Evolutionary conservation across 2,888 invertebrate species (phyloP), one percentile per base, ranked within the genome.

Genomic region (Psococerastis gibbosa): DNA sequence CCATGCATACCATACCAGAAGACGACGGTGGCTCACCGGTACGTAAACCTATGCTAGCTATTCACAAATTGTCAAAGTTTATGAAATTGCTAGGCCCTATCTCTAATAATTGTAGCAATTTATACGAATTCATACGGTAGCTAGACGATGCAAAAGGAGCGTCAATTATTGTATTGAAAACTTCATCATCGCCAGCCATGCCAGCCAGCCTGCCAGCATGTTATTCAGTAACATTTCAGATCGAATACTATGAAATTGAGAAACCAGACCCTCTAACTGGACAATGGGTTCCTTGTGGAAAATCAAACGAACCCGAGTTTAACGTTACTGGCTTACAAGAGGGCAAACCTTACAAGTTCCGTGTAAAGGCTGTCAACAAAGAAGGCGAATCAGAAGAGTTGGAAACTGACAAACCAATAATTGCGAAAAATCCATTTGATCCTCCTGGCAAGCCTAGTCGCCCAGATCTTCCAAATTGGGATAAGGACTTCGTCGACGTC

Each of bases 381-480:
- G 94, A 97, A 62, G 98, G 98, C 13, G 92, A 92, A 62, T 92
- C 95, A 1, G 95, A 97, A 60, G 92, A 92, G 47, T 67, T 98
- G 45, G 91, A 89, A 62, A 83, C 92, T 0, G 91, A 91, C 49
- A 83, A 84, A 55, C 75, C 91, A 8, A 92, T 94, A 50, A 76
- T 94, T 54, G 97, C 98, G 45, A 98, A 97, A 65, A 98, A 98
- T 83, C 97, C 97, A 49, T 98, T 85, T 64, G 94, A 92, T 60
- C 88, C 88, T 59, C 91, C 94, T 43, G 81, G 82, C 51, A 88
- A 88, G 58, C 92, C 92, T 2, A 88, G 89, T 2, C 73, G 84
- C 43, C 91, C 91, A 0, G 83, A 87, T 52, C 75, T 82, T 11
- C 79, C 76, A 42, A 85, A 94, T 61, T 95, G 88, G 89, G 95